phyloP scores from a whole-genome alignment of 2,113 vertebrate species.

The Menura novaehollandiae region DNA sequence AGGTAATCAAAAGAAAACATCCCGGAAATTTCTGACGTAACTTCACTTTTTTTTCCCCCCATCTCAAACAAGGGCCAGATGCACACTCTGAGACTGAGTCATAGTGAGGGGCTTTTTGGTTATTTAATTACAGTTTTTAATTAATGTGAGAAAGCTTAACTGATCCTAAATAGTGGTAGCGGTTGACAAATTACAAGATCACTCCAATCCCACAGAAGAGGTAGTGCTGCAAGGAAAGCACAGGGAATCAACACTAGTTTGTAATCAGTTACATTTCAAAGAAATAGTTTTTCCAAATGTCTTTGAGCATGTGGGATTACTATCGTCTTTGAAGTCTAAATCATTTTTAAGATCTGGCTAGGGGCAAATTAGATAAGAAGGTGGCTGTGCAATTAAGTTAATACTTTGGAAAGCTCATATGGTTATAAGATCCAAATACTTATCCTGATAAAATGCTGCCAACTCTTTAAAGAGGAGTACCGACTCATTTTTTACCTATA shows the following conservation, averaged over 20 bases:
- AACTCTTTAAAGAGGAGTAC: background rate
- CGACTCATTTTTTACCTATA: background rate
- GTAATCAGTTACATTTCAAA: slow-evolving; percentile 13
- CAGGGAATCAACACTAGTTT: background rate
- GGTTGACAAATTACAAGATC: background rate
- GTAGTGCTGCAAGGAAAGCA: background rate
- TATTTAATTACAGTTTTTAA: slow-evolving; percentile 25
- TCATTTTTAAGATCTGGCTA: slow-evolving; percentile 16
- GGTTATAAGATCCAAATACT: background rate
- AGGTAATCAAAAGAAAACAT: slow-evolving; percentile 37
- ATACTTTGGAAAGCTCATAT: slow-evolving; percentile 12
- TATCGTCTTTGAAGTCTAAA: slow-evolving; percentile 10
- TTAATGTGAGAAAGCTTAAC: slow-evolving; percentile 27
- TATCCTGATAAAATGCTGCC: background rate
- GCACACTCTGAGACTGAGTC: background rate
- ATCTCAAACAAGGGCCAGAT: slow-evolving; percentile 14
- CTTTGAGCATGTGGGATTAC: background rate
- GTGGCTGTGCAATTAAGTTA: slow-evolving; percentile 22
- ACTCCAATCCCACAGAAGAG: background rate
- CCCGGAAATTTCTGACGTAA: slow-evolving; percentile 29
- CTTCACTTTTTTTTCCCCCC: background rate
- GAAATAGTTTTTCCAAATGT: background rate
- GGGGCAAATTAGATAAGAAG: slow-evolving; percentile 39
- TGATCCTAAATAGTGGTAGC: background rate
- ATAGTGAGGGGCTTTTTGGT: background rate